Base-by-base conservation (phyloP, 2,113 vertebrate species). In the Hypocryptadius cinnamomeus region DNA sequence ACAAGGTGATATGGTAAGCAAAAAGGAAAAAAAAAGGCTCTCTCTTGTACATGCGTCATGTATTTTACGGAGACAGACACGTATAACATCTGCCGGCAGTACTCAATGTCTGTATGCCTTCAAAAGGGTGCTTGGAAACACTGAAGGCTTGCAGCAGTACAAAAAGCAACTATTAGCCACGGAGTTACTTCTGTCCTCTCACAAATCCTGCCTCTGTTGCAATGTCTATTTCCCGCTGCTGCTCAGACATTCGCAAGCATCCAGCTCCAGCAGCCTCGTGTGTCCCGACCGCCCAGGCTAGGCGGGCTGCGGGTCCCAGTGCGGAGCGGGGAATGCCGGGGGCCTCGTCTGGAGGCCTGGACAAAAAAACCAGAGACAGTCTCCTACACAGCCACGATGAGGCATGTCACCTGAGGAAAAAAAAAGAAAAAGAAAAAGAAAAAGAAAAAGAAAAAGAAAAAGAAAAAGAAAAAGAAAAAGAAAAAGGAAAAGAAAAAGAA, bases 1-100 rank as follows among this genome's bases (percentile, higher is more conserved):
- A 94, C 94, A 96, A 96, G 93, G 93, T 94, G 91, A 95, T 94
- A 92, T 64, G 81, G 87, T 92, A 95, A 93, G 56, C 87, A 89
- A 79, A 70, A 85, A 60, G 7, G 18, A 61, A 79, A 64, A 92
- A 20, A 63, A 87, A 73, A 83, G 27, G 30, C 39, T 89, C 70
- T 90, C 24, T 65, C 78, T 76, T 79, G 87, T 85, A 87, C 47
- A 69, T 20, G 74, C 31, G 3, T 73, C 81, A 51, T 83, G 94
- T 91, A 85, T 92, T 94, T 94, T 85, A 79, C 3, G 0, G 69
- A 90, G 50, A 82, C 24, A 90, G 79, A 89, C 47, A 51, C 4
- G 1, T 50, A 50, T 61, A 87, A 87, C 84, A 83, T 72, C 78
- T 42, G 85, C 74, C 84, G 28, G 64, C 64, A 21, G 68, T 72